Evolutionary conservation across 2,797 vertebrate species (phyloP).

Genomic region (Artibeus jamaicensis): DNA sequence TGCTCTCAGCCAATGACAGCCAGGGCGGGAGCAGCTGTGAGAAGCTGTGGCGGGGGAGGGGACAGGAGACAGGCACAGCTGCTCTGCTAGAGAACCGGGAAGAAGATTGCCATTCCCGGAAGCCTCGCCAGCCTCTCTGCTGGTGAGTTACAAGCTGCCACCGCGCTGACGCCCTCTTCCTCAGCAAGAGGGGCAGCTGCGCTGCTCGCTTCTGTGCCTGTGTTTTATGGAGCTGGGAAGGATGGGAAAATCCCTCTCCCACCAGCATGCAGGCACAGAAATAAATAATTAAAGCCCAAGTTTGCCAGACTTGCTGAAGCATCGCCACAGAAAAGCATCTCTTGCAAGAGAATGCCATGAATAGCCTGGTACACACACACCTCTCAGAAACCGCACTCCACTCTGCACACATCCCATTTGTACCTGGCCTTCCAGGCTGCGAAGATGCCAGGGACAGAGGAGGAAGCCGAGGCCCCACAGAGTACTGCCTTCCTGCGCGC

Average conservation of each 20-base stretch:
- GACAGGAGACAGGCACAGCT: background rate
- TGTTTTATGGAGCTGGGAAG: background rate
- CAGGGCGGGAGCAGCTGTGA: background rate
- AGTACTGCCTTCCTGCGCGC: accelerated
- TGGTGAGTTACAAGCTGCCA: background rate
- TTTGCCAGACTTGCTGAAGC: background rate
- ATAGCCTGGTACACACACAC: background rate
- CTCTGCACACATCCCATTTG: accelerated
- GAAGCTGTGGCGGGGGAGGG: background rate
- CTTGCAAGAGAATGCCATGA: background rate
- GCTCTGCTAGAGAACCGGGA: background rate
- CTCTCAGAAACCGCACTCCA: background rate
- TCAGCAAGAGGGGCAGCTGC: background rate
- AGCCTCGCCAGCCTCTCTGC: background rate
- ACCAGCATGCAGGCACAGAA: background rate
- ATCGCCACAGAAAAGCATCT: background rate
- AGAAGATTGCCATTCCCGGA: background rate
- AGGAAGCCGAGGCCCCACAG: background rate
- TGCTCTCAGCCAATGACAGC: background rate
- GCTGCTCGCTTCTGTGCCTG: background rate
- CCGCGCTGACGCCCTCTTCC: background rate
- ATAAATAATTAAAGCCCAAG: conserved; percentile 51
- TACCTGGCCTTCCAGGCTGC: background rate
- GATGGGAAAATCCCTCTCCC: background rate
- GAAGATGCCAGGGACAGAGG: background rate